Percentiles rank a stretch among this genome's conserved stretches.
Conservation (phyloP, 2,888 invertebrate species). For the Nysson spinosus region DNA sequence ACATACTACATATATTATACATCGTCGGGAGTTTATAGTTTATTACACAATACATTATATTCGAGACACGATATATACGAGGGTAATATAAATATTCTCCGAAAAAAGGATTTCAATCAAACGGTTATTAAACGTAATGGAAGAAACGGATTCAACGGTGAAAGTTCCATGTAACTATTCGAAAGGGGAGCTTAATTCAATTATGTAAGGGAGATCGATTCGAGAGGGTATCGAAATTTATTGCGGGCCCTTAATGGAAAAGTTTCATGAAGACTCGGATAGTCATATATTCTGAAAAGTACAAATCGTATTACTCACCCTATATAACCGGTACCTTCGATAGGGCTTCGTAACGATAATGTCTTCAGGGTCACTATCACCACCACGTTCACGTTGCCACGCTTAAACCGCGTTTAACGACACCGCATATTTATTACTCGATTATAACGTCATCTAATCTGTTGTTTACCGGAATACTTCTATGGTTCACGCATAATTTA, state of each 20-base stretch:
- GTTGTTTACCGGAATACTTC: no score
- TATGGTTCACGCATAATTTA: no score
- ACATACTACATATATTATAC: no score
- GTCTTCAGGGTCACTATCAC: slow-evolving; percentile 37
- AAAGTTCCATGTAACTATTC: no score
- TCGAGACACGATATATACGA: no score
- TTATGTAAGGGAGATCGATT: not conserved
- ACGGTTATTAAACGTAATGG: not conserved
- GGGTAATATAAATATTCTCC: no score
- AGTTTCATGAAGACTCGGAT: not conserved
- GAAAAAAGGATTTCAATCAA: no score
- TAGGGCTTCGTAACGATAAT: slow-evolving; percentile 19
- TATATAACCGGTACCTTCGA: slow-evolving; percentile 19
- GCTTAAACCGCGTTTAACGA: slow-evolving; percentile 28
- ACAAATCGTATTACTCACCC: slow-evolving; percentile 32
- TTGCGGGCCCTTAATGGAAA: not conserved
- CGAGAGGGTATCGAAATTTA: no score
- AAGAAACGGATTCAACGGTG: no score
- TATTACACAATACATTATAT: no score
- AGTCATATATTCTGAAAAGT: slow-evolving; percentile 12
- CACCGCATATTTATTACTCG: slow-evolving; percentile 22
- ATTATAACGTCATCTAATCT: no score
- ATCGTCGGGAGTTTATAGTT: no score
- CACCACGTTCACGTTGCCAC: slow-evolving; percentile 38
- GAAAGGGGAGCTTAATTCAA: not conserved